phyloP scores from a whole-genome alignment of 2,113 vertebrate genomes.

The Alaudala cheleensis region DNA sequence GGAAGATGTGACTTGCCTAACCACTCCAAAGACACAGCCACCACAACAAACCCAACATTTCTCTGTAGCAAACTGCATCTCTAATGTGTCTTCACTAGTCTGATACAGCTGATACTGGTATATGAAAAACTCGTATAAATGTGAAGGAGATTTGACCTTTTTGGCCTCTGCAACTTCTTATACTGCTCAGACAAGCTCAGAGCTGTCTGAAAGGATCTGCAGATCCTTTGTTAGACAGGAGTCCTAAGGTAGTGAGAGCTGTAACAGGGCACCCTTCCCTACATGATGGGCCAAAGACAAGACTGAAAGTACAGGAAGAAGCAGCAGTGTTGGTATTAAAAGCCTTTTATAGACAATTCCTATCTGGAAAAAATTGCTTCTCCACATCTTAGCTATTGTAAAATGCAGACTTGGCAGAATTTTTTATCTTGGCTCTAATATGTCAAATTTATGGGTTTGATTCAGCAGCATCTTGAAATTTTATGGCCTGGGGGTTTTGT shows the following conservation, averaged over 20 bases:
- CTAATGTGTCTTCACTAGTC: not conserved
- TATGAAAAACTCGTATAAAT: not conserved
- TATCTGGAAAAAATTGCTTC: not conserved
- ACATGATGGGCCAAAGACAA: not conserved
- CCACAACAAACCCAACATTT: not conserved
- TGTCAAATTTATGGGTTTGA: not conserved
- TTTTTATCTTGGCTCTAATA: not conserved
- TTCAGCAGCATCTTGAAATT: slow-evolving; percentile 24
- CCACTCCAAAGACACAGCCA: not conserved
- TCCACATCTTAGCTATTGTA: not conserved
- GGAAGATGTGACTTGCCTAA: not conserved
- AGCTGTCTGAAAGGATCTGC: not conserved
- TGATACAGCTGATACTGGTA: not conserved
- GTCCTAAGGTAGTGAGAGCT: not conserved
- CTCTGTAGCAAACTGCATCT: not conserved
- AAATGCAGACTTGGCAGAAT: not conserved
- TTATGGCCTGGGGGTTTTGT: not conserved
- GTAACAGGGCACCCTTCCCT: not conserved
- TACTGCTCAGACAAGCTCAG: not conserved
- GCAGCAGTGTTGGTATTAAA: not conserved
- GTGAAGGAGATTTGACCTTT: not conserved
- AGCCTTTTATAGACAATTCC: not conserved
- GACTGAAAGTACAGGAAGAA: not conserved
- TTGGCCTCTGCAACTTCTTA: not conserved
- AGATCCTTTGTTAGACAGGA: not conserved